Percentiles rank a stretch among this genome's conserved stretches.
phyloP scores from a whole-genome alignment of 2,797 vertebrate genomes.

The Oreochromis mossambicus region DNA sequence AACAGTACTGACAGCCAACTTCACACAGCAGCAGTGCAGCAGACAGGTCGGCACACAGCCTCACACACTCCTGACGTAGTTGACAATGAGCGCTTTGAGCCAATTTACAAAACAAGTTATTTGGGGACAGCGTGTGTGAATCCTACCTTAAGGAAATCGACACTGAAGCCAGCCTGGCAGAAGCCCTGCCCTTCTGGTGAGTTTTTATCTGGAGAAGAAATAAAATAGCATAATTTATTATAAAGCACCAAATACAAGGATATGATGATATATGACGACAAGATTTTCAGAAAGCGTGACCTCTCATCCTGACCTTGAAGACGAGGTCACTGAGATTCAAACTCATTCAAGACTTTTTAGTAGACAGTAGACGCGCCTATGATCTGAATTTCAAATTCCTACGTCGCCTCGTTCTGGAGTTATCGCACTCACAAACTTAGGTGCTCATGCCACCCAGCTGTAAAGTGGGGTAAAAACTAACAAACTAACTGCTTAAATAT shows the following conservation, averaged over 20 bases:
- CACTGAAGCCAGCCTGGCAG: slow-evolving; percentile 97
- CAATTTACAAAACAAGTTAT: background rate
- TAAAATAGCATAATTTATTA: background rate
- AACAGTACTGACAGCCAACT: background rate
- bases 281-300: background rate
- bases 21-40: background rate
- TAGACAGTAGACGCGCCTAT: background rate
- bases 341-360: background rate
- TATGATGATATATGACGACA: background rate
- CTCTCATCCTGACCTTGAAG: background rate
- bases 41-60: background rate
- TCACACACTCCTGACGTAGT: background rate
- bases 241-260: background rate
- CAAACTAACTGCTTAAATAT: background rate
- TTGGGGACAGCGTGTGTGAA: background rate
- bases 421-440: background rate
- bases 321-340: background rate
- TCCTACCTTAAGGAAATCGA: slow-evolving; percentile 87
- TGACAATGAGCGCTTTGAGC: background rate
- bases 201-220: slow-evolving; percentile 65
- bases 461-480: background rate
- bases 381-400: background rate
- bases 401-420: background rate
- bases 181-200: slow-evolving; percentile 96
- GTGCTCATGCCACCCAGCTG: background rate